Evolutionary conservation across 1,140 invertebrate species (phyloP), one percentile per base, ranked within the genome.

Genomic region (Nylanderia fulva): DNA sequence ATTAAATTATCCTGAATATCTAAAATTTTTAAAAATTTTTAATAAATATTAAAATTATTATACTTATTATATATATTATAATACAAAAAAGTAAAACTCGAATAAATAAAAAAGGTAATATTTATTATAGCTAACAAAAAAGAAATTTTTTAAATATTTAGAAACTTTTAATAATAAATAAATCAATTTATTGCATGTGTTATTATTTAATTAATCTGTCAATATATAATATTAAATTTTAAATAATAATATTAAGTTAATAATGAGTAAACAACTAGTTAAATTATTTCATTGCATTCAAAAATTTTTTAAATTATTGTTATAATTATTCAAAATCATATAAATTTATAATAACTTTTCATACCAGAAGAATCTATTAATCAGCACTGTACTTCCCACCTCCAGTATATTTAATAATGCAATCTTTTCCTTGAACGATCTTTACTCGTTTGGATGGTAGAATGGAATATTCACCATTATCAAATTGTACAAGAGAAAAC

Each of bases 401-500:
- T 27, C 56, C 56, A 58, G 21, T 58, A 58, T 58, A 58, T 11
- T 58, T 58, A 24, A 58, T 9, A 27, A 58, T 58, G 13, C 56
- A 58, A 24, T 58, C 27, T 8, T 27, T 58, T 27, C 24, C 21
- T 4, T 27, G 21, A 4, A 58, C 9, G 24, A 58, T 2, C 27
- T 58, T 58, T 24, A 58, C 21, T 58, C 56, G 56, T 58, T 24
- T 58, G 8, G 56, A 58, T 27, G 21, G 56, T 58, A 58, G 24
- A 58, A 58, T 58, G 13, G 7, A 58, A 58, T 58, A 58, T 58
- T 58, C 9, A 58, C 2, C 56, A 58, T 58, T 58, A 13, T 27
- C 24, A 27, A 58, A 58, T 58, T 27, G 21, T 58, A 58, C 56
- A 58, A 58, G 56, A 58, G 56, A 58, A 58, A 58, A 58, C 56